Conservation (phyloP, 2,797 vertebrate species). For the Lutjanus campechanus region DNA sequence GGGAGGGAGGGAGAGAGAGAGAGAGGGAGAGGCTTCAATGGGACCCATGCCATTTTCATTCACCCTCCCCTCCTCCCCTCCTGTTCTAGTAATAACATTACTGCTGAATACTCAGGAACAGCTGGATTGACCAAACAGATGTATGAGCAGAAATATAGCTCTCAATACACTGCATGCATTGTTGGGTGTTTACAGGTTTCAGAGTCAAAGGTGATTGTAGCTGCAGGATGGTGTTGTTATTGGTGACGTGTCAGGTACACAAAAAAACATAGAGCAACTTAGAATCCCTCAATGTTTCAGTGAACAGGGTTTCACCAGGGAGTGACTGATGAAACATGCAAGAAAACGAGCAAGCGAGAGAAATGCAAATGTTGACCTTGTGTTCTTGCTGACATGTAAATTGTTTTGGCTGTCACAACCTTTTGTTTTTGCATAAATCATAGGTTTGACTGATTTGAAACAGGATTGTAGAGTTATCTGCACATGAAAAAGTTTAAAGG, state of each 20-base stretch:
- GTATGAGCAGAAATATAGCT: conserved; percentile 24
- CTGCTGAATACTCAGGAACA: conserved; percentile 59
- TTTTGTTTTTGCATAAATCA: conserved; percentile 63
- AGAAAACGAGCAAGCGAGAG: conserved; percentile 4
- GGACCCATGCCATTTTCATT: conserved; percentile 70
- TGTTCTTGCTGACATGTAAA: conserved; percentile 74
- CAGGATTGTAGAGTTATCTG: neutral
- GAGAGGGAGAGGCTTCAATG: conserved; percentile 52
- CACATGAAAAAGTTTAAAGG: neutral
- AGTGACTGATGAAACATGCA: conserved; percentile 14
- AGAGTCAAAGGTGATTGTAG: conserved; percentile 8
- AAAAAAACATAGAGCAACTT: conserved; percentile 6
- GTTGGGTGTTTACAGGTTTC: conserved; percentile 38
- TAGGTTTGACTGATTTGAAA: conserved; percentile 26
- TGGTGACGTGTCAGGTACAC: neutral
- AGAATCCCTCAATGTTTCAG: neutral
- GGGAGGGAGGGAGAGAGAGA: too few relatives aligned
- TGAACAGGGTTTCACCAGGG: conserved; percentile 5
- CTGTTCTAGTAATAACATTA: conserved; percentile 59
- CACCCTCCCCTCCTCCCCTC: conserved; percentile 34
- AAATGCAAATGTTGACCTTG: conserved; percentile 78
- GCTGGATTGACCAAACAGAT: conserved; percentile 65
- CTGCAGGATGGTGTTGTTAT: conserved; percentile 29
- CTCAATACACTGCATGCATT: conserved; percentile 5
- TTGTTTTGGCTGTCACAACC: conserved; percentile 42